Percentiles rank a stretch among this genome's conserved stretches.
Evolutionary conservation across 2,113 vertebrate genomes (phyloP).

Genomic region (Albula glossodonta): DNA sequence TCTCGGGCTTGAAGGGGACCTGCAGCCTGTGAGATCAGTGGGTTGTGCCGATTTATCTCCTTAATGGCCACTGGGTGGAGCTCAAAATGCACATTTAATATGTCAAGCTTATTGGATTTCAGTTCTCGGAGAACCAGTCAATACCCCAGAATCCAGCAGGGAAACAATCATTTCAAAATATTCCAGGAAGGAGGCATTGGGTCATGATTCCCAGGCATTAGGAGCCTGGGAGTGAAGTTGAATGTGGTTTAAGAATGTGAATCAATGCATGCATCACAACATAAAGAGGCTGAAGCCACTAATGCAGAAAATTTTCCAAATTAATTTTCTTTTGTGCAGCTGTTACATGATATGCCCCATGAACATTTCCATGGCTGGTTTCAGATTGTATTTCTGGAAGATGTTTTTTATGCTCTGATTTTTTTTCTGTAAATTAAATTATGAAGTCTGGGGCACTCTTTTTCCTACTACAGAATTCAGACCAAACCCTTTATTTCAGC

Average conservation of each 20-base stretch:
- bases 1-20: neutral
- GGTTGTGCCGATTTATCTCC: neutral
- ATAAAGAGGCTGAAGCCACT: slow-evolving; percentile 19
- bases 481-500: slow-evolving; percentile 24
- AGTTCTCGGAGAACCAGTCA: slow-evolving; percentile 31
- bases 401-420: neutral
- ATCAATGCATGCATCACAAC: slow-evolving; percentile 20
- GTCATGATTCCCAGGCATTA: slow-evolving; percentile 33
- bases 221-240: slow-evolving; percentile 20
- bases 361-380: neutral
- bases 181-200: slow-evolving; percentile 49
- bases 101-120: slow-evolving; percentile 37
- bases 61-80: slow-evolving; percentile 34
- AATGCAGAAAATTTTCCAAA: slow-evolving; percentile 19
- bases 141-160: slow-evolving; percentile 48
- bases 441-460: neutral
- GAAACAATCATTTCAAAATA: slow-evolving; percentile 48
- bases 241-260: slow-evolving; percentile 25
- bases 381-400: neutral
- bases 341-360: slow-evolving; percentile 1
- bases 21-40: neutral
- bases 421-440: neutral
- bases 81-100: slow-evolving; percentile 31
- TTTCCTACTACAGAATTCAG: neutral
- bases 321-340: slow-evolving; percentile 6